These are phyloP conservation scores for Liasis olivaceus DNA, from an alignment of 2,797 vertebrate genomes.

Conservation along the genomic window DNA sequence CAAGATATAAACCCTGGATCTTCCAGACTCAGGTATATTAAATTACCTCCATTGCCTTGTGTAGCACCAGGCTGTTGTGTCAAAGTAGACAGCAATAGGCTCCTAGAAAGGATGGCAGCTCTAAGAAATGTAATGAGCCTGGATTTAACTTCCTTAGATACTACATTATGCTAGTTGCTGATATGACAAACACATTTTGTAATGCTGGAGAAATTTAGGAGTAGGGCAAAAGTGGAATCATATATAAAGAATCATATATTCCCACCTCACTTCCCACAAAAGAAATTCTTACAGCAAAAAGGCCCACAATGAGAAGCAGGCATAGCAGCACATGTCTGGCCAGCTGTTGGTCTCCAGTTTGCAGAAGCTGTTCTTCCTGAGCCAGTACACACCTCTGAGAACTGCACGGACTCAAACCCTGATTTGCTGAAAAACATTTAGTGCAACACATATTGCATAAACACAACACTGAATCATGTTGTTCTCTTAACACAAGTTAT, in stretches of 20 bases:
- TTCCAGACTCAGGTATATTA: neutral
- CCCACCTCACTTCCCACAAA: slow-evolving; percentile 28
- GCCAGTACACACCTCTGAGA: slow-evolving; percentile 83
- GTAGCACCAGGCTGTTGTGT: neutral
- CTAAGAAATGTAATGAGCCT: neutral
- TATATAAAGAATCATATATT: neutral
- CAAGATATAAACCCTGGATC: neutral
- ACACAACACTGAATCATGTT: neutral
- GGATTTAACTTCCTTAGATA: neutral
- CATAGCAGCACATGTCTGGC: slow-evolving; percentile 87
- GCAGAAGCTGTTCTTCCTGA: slow-evolving; percentile 81
- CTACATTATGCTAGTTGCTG: neutral
- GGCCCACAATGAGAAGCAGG: slow-evolving; percentile 85
- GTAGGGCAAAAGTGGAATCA: neutral
- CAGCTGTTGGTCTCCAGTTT: slow-evolving; percentile 82
- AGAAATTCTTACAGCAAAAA: slow-evolving; percentile 87
- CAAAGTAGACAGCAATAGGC: neutral
- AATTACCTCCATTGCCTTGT: neutral
- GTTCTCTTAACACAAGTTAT: neutral
- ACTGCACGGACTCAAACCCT: slow-evolving; percentile 81
- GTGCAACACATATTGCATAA: slow-evolving; percentile 35
- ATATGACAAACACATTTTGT: neutral
- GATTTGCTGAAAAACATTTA: slow-evolving; percentile 76
- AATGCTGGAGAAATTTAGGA: neutral
- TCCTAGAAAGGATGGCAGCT: neutral